Evolutionary conservation across 2,113 vertebrate species (phyloP), one percentile per base, ranked within the genome.

Genomic region (Hoplias malabaricus): DNA sequence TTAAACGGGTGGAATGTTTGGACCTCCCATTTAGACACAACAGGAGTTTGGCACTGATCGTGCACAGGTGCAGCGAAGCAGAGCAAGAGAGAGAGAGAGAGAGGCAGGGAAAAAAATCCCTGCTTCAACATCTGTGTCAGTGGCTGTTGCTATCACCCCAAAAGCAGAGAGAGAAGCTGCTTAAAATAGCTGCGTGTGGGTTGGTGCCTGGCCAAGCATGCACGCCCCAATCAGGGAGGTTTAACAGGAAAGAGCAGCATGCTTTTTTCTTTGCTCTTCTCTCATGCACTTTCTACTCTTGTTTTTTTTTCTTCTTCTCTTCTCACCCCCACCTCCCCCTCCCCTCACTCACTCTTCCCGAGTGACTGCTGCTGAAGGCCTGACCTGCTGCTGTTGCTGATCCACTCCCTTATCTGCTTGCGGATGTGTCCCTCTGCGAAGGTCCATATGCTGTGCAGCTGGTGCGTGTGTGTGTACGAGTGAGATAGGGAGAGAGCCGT

Each of bases 21-120:
- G 91, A 91, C 90, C 90, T 91, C 90, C 92, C 90, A 91, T 90
- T 90, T 87, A 88, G 88, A 86, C 90, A 88, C 90, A 88, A 92
- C 89, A 82, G 90, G 91, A 90, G 87, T 83, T 92, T 92, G 92
- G 90, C 91, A 92, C 84, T 11, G 73, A 88, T 72, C 84, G 80
- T 65, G 82, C 90, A 90, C 91, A 93, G 92, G 92, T 93, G 92
- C 90, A 90, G 50, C 19, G 75, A 46, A 75, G 53, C 78, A 75
- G 86, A 78, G 71, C 56, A 75, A 78, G 80, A 79, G 75, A 75
- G 69, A 46, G 62, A 77, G 80, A 63, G 78, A 75, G 72, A 29
- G 75, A 76, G 67, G 81, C 46, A 73, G 67, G 62, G 67, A 75
- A 82, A 82, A 87, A 85, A 86, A 83, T 69, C 78, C 69, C 74